Percentiles rank a stretch among this genome's conserved stretches.
phyloP scores from a whole-genome alignment of 2,888 invertebrate species.

The Leptothorax acervorum region DNA sequence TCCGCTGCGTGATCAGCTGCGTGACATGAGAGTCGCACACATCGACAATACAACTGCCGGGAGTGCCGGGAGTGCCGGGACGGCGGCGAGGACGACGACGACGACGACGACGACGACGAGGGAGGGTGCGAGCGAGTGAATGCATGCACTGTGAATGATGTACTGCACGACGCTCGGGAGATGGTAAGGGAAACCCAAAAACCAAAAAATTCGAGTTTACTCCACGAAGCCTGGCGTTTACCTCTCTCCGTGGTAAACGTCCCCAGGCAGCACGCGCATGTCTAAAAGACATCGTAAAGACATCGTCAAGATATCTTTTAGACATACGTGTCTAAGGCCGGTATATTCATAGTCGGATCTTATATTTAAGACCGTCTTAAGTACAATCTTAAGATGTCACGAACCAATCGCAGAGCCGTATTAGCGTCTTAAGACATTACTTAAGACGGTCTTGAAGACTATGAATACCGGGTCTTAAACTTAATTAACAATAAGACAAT shows the following conservation, averaged over 20 bases:
- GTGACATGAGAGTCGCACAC: neutral
- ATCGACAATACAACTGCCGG: neutral
- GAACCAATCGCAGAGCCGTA: too few relatives aligned
- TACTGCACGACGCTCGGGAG: conserved; percentile 73
- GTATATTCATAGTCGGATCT: too few relatives aligned
- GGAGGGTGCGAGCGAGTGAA: neutral
- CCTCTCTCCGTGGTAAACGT: conserved; percentile 5
- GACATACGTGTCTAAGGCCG: too few relatives aligned
- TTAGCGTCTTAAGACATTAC: too few relatives aligned
- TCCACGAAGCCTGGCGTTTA: neutral
- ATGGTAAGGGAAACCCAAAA: conserved; percentile 68
- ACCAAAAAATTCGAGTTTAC: neutral
- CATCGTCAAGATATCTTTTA: too few relatives aligned
- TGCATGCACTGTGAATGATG: conserved; percentile 71
- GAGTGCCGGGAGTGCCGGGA: neutral
- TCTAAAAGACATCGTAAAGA: too few relatives aligned
- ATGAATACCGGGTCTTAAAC: too few relatives aligned
- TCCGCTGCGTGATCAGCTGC: neutral
- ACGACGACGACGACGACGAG: neutral
- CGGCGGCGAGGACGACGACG: neutral
- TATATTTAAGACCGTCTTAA: too few relatives aligned
- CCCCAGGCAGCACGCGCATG: conserved; percentile 62
- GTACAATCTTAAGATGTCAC: too few relatives aligned
- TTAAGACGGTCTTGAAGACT: too few relatives aligned
- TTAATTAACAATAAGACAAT: too few relatives aligned